These are phyloP conservation scores for Ranitomeya imitator DNA, from an alignment of 2,113 vertebrate genomes.

Conservation along the genomic window DNA sequence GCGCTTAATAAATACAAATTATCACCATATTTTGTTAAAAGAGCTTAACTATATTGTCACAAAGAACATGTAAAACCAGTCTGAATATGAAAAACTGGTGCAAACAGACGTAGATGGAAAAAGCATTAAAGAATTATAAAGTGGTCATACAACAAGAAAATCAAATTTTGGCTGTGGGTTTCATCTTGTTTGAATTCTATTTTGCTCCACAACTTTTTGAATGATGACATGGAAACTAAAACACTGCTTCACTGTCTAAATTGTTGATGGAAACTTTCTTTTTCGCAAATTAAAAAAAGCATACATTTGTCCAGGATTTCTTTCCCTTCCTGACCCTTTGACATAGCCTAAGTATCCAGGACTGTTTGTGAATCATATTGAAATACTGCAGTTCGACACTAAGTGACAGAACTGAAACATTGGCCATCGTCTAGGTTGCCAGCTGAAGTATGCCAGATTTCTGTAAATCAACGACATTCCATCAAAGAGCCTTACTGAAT, in stretches of 20 bases:
- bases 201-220: neutral
- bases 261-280: neutral
- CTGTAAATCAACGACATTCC: conserved; percentile 30
- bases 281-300: neutral
- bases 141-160: neutral
- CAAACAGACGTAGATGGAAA: neutral
- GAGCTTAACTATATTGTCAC: no score
- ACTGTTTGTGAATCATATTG: conserved; percentile 1
- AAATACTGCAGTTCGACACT: conserved; percentile 3
- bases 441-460: neutral
- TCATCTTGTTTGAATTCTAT: neutral
- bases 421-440: neutral
- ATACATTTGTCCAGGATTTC: neutral
- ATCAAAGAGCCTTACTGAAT: neutral
- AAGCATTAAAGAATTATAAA: neutral
- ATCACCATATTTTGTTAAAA: no score
- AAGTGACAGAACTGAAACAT: conserved; percentile 35
- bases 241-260: neutral
- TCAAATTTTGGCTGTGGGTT: neutral
- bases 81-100: neutral
- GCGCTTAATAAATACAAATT: no score
- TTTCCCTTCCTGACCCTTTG: neutral
- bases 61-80: no score
- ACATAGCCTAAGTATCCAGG: conserved; percentile 20
- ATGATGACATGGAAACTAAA: neutral